Conservation (phyloP, 2,797 vertebrate species). For the Luscinia luscinia region DNA sequence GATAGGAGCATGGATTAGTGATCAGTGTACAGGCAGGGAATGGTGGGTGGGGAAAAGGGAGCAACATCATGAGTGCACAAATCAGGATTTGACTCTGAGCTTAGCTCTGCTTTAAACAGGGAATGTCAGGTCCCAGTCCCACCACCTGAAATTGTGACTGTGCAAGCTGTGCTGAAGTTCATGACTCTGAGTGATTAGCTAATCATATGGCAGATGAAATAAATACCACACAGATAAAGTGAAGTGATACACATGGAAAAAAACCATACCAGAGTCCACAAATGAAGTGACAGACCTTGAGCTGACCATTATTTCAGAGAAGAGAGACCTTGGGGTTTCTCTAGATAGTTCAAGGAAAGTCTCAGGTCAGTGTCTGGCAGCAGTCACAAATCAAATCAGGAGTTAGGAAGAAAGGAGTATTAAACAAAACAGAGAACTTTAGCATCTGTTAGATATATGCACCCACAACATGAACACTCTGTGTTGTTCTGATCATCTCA, state of each 20-base stretch:
- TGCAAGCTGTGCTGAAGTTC: neutral
- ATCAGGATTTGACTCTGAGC: neutral
- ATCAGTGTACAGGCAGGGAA: neutral
- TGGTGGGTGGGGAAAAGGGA: neutral
- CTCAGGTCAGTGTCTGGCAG: neutral
- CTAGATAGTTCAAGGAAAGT: neutral
- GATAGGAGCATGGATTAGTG: neutral
- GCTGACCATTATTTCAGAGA: neutral
- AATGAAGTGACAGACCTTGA: neutral
- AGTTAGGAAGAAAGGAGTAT: neutral
- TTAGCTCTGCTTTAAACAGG: neutral
- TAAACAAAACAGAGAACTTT: neutral
- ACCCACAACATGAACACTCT: neutral
- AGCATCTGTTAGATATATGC: neutral
- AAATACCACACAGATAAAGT: neutral
- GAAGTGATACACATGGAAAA: neutral
- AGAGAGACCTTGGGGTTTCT: neutral
- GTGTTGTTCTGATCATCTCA: neutral
- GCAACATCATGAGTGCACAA: accelerated
- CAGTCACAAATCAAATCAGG: neutral
- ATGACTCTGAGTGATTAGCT: neutral
- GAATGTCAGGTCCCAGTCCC: neutral
- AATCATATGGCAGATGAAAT: neutral
- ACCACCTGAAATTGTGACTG: neutral
- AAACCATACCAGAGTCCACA: neutral